These are phyloP conservation scores for Pygathrix nemaeus DNA, from an alignment of 2,113 vertebrate species.

Conservation along the genomic window DNA sequence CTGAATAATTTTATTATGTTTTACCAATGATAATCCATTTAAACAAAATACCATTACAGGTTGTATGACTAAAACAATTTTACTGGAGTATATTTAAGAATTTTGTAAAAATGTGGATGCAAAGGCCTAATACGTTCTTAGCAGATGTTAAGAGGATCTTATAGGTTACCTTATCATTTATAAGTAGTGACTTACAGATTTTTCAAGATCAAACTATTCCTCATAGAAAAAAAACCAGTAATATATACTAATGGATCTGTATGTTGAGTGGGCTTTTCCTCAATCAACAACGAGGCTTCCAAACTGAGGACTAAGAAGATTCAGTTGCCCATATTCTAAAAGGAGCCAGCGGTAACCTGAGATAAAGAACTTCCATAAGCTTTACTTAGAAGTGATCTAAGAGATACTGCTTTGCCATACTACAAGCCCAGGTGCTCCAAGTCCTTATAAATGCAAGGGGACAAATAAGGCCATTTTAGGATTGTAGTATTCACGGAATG, in stretches of 20 bases:
- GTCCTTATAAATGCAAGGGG: neutral
- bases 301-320: neutral
- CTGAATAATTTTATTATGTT: neutral
- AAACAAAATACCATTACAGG: neutral
- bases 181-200: neutral
- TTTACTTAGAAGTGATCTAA: neutral
- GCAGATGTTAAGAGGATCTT: neutral
- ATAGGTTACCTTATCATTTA: neutral
- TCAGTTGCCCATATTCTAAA: neutral
- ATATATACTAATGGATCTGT: neutral
- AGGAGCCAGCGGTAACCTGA: neutral
- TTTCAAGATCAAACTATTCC: neutral
- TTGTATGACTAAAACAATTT: neutral
- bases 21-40: neutral
- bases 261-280: neutral
- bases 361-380: neutral
- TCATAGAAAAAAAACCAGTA: neutral
- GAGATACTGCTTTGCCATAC: neutral
- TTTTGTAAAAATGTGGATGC: constrained; percentile 1
- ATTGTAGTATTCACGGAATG: neutral
- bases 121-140: neutral
- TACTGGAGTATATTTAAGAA: neutral
- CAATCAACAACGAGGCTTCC: neutral
- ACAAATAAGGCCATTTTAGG: neutral
- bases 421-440: neutral